phyloP scores from a whole-genome alignment of 2,113 vertebrate species.

The Hippopotamus amphibius region DNA sequence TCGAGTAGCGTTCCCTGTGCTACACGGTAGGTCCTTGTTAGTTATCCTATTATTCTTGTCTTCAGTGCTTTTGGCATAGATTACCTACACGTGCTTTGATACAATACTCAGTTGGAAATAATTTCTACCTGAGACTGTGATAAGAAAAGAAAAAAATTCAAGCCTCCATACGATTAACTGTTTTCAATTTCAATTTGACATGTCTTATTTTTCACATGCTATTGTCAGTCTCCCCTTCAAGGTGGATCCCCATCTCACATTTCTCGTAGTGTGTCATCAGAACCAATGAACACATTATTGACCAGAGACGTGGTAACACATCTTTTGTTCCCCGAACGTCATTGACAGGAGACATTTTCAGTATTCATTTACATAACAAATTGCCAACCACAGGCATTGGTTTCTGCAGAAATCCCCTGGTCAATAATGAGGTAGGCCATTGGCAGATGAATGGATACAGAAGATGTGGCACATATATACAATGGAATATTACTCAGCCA shows the following conservation, averaged over 20 bases:
- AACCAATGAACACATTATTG: too few species aligned
- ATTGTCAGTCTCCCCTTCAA: fast-evolving
- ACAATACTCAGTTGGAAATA: fast-evolving
- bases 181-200: neutral
- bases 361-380: too few species aligned
- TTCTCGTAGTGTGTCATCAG: fast-evolving
- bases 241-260: neutral
- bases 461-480: too few species aligned
- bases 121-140: neutral
- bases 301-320: too few species aligned
- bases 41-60: neutral
- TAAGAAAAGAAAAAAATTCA: neutral
- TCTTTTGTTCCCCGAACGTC: too few species aligned
- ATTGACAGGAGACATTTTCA: fast-evolving
- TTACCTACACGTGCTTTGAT: neutral
- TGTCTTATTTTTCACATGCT: fast-evolving
- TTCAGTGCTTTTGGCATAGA: too few species aligned
- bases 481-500: too few species aligned
- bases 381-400: too few species aligned
- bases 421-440: too few species aligned
- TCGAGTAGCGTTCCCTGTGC: neutral
- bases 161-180: too few species aligned
- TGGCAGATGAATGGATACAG: too few species aligned
- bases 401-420: too few species aligned
- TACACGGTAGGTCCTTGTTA: fast-evolving